phyloP scores from a whole-genome alignment of 2,888 invertebrate species.

The Gasteruption jaculator region DNA sequence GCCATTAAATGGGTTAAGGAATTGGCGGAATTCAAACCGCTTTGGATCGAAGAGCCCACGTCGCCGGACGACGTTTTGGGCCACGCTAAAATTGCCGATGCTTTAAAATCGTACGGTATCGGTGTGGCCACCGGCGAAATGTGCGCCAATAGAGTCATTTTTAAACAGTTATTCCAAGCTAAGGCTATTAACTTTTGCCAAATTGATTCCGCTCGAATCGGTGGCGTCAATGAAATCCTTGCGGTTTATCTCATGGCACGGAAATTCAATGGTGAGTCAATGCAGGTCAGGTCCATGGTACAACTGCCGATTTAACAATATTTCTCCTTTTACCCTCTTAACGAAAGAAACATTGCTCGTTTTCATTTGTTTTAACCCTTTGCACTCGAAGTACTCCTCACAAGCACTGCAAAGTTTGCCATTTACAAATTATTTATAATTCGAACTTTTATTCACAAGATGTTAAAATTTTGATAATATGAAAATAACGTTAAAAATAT shows the following conservation, averaged over 20 bases:
- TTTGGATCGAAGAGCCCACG: constrained; percentile 93
- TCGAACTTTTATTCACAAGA: too few species aligned
- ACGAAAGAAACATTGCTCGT: background rate
- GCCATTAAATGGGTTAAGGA: constrained; percentile 83
- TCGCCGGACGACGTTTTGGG: constrained; percentile 89
- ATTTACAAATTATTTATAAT: too few species aligned
- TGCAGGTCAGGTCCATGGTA: background rate
- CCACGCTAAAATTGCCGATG: constrained; percentile 74
- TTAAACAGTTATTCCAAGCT: constrained; percentile 83
- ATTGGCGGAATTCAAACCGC: constrained; percentile 67
- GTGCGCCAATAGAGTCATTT: constrained; percentile 87
- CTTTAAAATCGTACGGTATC: constrained; percentile 68
- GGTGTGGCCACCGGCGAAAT: constrained; percentile 90
- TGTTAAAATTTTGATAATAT: too few species aligned
- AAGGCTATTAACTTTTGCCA: constrained; percentile 83
- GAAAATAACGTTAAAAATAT: too few species aligned
- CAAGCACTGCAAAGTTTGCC: too few species aligned
- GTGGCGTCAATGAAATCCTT: constrained; percentile 83
- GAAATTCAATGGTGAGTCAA: constrained; percentile 66
- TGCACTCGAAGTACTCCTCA: too few species aligned
- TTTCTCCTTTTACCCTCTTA: background rate
- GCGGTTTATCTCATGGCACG: constrained; percentile 86
- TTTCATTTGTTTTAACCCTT: background rate
- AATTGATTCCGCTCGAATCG: constrained; percentile 84
- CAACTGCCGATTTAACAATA: background rate